Conservation (phyloP, 2,888 invertebrate genomes). For the Harpalus rufipes region DNA sequence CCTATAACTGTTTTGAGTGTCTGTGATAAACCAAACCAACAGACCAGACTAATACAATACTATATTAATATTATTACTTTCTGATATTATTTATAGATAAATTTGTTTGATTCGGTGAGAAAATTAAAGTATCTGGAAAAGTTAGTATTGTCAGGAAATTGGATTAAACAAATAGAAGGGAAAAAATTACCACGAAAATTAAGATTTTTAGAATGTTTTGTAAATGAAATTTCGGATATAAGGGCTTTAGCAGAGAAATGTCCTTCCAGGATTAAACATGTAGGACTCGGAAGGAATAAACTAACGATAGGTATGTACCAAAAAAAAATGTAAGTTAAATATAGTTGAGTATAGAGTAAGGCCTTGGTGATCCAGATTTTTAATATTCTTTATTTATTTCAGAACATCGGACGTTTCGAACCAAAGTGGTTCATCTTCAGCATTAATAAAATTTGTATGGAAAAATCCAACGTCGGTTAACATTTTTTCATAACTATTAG, state of each 20-base stretch:
- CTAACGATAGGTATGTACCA: slow-evolving; percentile 73
- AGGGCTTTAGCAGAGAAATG: slow-evolving; percentile 73
- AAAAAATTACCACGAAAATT: slow-evolving; percentile 76
- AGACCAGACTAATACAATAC: background rate
- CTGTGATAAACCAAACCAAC: no score
- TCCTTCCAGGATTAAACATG: slow-evolving; percentile 77
- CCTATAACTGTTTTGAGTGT: no score
- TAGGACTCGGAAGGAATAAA: slow-evolving; percentile 79
- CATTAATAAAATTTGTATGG: no score
- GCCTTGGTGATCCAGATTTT: no score
- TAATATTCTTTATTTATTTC: no score
- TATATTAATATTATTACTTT: background rate
- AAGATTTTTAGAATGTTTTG: slow-evolving; percentile 78
- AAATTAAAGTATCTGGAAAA: slow-evolving; percentile 76
- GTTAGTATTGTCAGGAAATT: slow-evolving; percentile 78
- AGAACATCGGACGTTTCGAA: no score
- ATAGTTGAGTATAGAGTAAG: no score
- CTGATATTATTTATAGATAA: slow-evolving; percentile 78
- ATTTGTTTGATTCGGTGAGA: slow-evolving; percentile 74
- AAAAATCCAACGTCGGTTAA: no score
- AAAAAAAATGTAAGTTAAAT: background rate
- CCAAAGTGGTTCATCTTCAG: no score
- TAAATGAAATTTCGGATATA: slow-evolving; percentile 77
- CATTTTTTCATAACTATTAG: no score
- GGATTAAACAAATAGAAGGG: slow-evolving; percentile 74